Base-by-base conservation (phyloP, 2,797 vertebrate species). In the Hephaestus fuliginosus region DNA sequence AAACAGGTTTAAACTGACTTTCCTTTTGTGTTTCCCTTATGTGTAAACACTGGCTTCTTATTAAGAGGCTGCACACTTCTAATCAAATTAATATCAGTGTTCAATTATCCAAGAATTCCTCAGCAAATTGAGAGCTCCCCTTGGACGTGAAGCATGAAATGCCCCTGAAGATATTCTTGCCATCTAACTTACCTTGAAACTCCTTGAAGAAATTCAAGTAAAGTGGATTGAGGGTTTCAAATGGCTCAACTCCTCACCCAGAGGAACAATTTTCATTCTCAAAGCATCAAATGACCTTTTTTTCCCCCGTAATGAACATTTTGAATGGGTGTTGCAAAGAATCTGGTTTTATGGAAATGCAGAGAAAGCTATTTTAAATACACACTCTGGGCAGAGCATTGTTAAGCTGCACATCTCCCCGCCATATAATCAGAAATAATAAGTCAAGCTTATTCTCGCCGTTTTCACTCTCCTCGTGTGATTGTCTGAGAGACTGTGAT, bases 151-250 rank as follows among this genome's bases (percentile, higher is more conserved):
- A 77, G 76, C 39, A 65, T 60, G 61, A 43, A 65, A 69, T 55
- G 20, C 46, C 51, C 61, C 78, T 53, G 22, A 71, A 82, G 64
- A 78, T 51, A 46, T 51, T 55, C 22, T 7, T 58, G 13, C 57
- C 33, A 14, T 77, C 51, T 33, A 76, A 80, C 51, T 77, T 80
- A 53, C 56, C 80, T 84, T 86, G 70, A 76, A 86, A 73, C 18
- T 66, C 39, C 69, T 78, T 51, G 7, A 53, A 74, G 22, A 73
- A 60, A 84, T 78, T 76, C 33, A 41, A 86, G 39, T 64, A 39
- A 76, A 62, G 74, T 63, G 3, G n/a, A 70, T 80, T 5, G 33
- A 22, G 20, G 18, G 14, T 57, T 80, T 81, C 18, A 66, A 71
- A 87, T 36, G 74, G 30, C 57, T 70, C 10, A 53, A 68, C 49